Evolutionary conservation across 2,113 vertebrate genomes (phyloP), one percentile per base, ranked within the genome.

Genomic region (Scomber japonicus): DNA sequence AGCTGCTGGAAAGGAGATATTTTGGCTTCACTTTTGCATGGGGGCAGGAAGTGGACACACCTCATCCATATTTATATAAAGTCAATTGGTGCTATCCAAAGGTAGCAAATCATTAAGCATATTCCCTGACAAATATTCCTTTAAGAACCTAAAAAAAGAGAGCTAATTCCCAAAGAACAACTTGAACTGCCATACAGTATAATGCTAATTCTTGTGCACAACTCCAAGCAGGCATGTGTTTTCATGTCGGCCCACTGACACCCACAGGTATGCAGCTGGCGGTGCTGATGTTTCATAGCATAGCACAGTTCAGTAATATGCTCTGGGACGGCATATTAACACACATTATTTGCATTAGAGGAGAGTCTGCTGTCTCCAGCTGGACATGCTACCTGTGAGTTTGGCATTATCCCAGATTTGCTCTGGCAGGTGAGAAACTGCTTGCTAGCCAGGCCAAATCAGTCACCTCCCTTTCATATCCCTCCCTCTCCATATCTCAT

Each of bases 351-450:
- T 90, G 89, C 80, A 92, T 89, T 71, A 84, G 35, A 66, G 57
- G 63, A 53, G 68, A 83, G 82, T 65, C 27, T 50, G 77, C 62
- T 76, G 68, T 89, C 84, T 89, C 89, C 88, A 91, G 90, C 84
- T 91, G 91, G 88, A 91, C 71, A 48, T 10, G 44, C 78, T 90
- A 86, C 84, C 82, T 87, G 81, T 73, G 78, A 75, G 44, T 73
- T 83, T 91, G 90, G 86, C 90, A 55, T 89, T 48, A 84, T 81
- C 81, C 78, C 88, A 93, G 86, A 94, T 90, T 87, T 82, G 74
- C 78, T 71, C 60, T 92, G 91, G 81, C 91, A 91, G 81, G 82
- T 70, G 80, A 86, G 51, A 85, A 46, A 71, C 85, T 78, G 78
- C 66, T 89, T 81, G 80, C 55, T 57, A 11, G 69, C 80, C 83